Evolutionary conservation across 2,113 vertebrate species (phyloP).

Genomic region (Chaenocephalus aceratus): DNA sequence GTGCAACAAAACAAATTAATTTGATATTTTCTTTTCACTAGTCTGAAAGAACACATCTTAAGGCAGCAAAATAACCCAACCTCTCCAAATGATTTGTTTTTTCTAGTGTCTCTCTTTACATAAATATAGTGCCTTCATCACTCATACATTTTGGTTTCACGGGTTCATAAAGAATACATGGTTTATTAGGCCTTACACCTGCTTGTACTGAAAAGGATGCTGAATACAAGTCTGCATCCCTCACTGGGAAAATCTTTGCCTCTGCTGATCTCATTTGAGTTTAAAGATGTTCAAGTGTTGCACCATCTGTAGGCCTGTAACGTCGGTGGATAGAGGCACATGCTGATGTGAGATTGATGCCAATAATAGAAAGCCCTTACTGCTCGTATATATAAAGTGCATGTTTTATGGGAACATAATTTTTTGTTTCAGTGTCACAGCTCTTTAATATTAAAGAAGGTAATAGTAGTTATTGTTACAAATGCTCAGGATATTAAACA

Average conservation of each 20-base stretch:
- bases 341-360: neutral
- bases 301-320: neutral
- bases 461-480: neutral
- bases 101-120: neutral
- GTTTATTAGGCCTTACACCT: neutral
- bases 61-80: too few species aligned
- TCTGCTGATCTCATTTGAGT: neutral
- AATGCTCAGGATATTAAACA: neutral
- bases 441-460: neutral
- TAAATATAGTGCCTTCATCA: neutral
- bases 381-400: neutral
- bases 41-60: too few species aligned
- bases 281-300: neutral
- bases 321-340: neutral
- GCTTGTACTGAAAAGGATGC: neutral
- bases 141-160: neutral
- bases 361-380: neutral
- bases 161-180: neutral
- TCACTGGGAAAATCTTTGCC: neutral
- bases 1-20: too few species aligned
- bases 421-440: constrained; percentile 13
- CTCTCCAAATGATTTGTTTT: too few species aligned
- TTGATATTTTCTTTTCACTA: too few species aligned
- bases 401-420: neutral
- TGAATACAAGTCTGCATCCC: neutral